These are phyloP conservation scores for Ameiurus melas DNA, from an alignment of 2,113 vertebrate genomes.

Conservation along the genomic window DNA sequence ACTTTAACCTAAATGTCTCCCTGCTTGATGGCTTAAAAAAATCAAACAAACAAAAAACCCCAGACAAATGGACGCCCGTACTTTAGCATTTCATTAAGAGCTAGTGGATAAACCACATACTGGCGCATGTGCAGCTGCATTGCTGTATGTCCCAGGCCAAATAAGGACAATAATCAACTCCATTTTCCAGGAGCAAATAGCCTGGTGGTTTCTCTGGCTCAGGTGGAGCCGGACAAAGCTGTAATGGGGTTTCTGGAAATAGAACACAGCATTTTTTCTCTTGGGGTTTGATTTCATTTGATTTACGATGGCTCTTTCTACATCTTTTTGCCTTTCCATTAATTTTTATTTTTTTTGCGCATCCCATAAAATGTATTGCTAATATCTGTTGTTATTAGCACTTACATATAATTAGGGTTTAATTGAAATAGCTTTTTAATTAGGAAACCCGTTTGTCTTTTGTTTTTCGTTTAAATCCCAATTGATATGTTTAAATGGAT, in stretches of 20 bases:
- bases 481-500: not conserved
- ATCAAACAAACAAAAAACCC: not conserved
- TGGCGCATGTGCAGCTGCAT: not conserved
- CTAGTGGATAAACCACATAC: not conserved
- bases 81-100: slow-evolving; percentile 21
- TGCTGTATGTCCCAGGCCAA: slow-evolving; percentile 3
- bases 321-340: not conserved
- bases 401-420: not conserved
- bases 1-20: not conserved
- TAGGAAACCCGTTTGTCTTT: not conserved
- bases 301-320: not conserved
- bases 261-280: not conserved
- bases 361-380: not conserved
- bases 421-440: slow-evolving; percentile 23
- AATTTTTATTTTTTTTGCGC: not conserved
- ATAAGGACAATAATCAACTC: slow-evolving; percentile 20
- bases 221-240: slow-evolving; percentile 31
- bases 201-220: slow-evolving; percentile 26
- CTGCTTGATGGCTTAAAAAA: not conserved
- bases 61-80: not conserved
- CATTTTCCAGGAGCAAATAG: slow-evolving; percentile 18
- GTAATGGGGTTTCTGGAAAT: slow-evolving; percentile 22
- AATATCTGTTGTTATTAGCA: not conserved
- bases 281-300: not conserved
- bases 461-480: not conserved